A percentile compares a stretch with the other conserved stretches of the same genome.
These are phyloP conservation scores for Hemiscyllium ocellatum DNA, from an alignment of 2,113 vertebrate species.

Conservation along the genomic window DNA sequence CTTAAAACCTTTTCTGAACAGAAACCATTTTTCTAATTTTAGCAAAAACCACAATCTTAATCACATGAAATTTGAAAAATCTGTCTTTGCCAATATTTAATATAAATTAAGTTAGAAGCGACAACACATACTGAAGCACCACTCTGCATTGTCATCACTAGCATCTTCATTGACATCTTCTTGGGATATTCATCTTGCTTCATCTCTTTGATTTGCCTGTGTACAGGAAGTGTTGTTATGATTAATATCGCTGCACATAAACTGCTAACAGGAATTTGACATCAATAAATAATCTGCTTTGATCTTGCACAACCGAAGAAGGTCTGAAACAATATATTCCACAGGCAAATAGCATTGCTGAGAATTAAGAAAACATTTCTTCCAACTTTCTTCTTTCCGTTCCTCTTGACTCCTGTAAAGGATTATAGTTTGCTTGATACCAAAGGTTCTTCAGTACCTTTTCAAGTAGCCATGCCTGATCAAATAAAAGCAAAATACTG, in stretches of 20 bases:
- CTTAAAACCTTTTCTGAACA: not conserved
- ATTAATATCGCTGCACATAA: not conserved
- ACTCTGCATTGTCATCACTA: constrained; percentile 50
- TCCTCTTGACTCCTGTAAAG: not conserved
- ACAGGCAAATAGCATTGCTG: not conserved
- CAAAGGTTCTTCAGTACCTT: not conserved
- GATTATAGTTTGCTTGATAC: not conserved
- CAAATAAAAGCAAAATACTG: no score
- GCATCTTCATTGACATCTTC: constrained; percentile 51
- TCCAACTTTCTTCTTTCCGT: not conserved
- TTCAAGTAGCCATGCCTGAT: not conserved
- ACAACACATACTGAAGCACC: constrained; percentile 52
- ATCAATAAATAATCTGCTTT: not conserved
- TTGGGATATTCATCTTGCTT: constrained; percentile 53
- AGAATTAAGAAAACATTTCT: not conserved
- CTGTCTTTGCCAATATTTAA: not conserved
- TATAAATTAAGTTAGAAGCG: not conserved
- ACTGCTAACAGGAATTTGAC: not conserved
- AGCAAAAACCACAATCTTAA: not conserved
- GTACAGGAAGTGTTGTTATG: constrained; percentile 37
- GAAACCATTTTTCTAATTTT: not conserved
- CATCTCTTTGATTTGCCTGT: constrained; percentile 56
- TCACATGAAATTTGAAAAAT: not conserved
- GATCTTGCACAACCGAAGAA: not conserved
- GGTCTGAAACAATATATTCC: not conserved